Conservation (phyloP, 2,888 invertebrate genomes). For the Sycophila texana region DNA sequence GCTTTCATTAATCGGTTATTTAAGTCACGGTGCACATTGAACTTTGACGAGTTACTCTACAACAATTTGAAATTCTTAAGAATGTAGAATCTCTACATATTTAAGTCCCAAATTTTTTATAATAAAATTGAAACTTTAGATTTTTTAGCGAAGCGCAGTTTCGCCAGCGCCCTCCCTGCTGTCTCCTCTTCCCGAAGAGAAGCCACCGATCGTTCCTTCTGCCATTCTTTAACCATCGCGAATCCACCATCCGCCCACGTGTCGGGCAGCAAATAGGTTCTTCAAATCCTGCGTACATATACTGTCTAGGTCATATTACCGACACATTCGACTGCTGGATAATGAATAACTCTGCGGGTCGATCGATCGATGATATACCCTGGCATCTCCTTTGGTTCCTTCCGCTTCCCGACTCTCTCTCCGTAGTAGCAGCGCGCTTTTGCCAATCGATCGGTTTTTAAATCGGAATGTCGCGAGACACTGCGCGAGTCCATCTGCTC, state of each 20-base stretch:
- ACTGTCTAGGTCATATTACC: conserved; percentile 68
- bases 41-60: too few species aligned
- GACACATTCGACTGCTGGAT: conserved; percentile 62
- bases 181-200: conserved; percentile 17
- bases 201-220: conserved; percentile 20
- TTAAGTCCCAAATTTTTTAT: too few species aligned
- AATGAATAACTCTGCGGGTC: conserved; percentile 65
- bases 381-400: not conserved
- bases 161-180: not conserved
- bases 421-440: not conserved
- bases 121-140: too few species aligned
- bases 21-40: too few species aligned
- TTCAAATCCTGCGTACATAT: conserved; percentile 54
- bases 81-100: too few species aligned
- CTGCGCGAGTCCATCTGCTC: too few species aligned
- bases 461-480: conserved; percentile 16
- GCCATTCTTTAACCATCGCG: conserved; percentile 32
- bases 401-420: not conserved
- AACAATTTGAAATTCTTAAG: too few species aligned
- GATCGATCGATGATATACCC: conserved; percentile 65
- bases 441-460: conserved; percentile 38
- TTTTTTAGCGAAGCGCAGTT: not conserved
- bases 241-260: conserved; percentile 24
- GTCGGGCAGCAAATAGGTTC: conserved; percentile 57
- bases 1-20: too few species aligned